Percentiles rank a stretch among this genome's conserved stretches.
Evolutionary conservation across 2,888 invertebrate genomes (phyloP).

Genomic region (Phengaris alcon): DNA sequence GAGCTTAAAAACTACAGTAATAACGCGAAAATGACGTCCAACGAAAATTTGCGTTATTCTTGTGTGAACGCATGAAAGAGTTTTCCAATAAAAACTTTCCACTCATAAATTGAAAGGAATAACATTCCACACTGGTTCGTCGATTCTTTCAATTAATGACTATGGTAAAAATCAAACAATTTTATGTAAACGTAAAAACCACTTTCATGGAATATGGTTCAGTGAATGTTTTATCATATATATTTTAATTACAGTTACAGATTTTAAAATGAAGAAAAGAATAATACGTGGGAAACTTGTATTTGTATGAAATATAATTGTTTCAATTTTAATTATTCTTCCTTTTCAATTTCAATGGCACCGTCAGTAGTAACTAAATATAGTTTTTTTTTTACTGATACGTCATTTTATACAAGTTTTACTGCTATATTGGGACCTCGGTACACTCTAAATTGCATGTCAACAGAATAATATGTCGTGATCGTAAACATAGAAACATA

Average conservation of each 20-base stretch:
- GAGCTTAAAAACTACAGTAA: not conserved
- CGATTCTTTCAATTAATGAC: not conserved
- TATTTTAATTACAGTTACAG: too few relatives aligned
- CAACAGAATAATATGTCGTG: not conserved
- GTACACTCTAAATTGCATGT: slow-evolving; percentile 3
- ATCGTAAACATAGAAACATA: slow-evolving; percentile 5
- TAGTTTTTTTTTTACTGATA: not conserved
- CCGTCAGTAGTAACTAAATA: too few relatives aligned
- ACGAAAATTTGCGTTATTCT: not conserved
- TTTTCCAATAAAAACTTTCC: slow-evolving; percentile 26
- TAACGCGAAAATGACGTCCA: not conserved
- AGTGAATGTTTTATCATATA: too few relatives aligned
- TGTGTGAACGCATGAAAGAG: slow-evolving; percentile 4
- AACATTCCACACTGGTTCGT: not conserved
- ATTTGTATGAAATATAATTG: too few relatives aligned
- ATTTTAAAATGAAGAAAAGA: too few relatives aligned
- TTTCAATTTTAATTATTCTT: too few relatives aligned
- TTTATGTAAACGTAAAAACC: not conserved
- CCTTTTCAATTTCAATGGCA: too few relatives aligned
- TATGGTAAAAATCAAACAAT: not conserved
- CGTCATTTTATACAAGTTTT: not conserved
- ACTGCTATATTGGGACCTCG: not conserved
- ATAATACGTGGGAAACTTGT: too few relatives aligned
- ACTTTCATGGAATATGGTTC: too few relatives aligned
- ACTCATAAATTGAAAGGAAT: slow-evolving; percentile 24